Base-by-base conservation (phyloP, 2,888 invertebrate genomes). In the Herminia tarsipennalis region DNA sequence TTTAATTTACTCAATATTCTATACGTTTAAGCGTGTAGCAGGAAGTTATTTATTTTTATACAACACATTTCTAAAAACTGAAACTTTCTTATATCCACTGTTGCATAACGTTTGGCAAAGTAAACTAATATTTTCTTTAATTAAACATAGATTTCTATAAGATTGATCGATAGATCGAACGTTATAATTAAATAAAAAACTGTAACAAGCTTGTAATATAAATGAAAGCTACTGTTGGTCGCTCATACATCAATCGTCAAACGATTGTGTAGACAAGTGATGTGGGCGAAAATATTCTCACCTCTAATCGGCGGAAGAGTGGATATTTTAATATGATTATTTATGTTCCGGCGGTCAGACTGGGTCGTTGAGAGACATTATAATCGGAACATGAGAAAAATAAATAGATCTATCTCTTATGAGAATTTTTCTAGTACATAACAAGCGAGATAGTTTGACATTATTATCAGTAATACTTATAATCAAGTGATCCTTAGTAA, bases 321-420 rank as follows among this genome's bases (percentile, higher is more conserved):
- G 56, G 40, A 52, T 64, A 61, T 65, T 65, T 61, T 62, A 62
- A 62, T 62, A 65, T 44, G 39, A 59, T 65, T 65, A 65, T 65
- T 65, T 65, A 65, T 65, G 65, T 59, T 50, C 16, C 56, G 49
- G 56, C 59, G 53, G 56, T 54, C 64, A 64, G 56, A 56, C 45
- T 54, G 30, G 54, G 52, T 49, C 52, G 56, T 21, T 43, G 62
- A 65, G 46, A 52, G 48, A 65, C 49, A 44, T 49, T 59, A 52
- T 62, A 62, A 65, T 65, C 48, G 34, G 43, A 41, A 55, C 47
- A 52, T 46, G 38, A 27, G 50, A 52, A 56, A 50, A 44, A 55
- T 41, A 33, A 45, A 57, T 52, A 44, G 29, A 44, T 40, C 8
- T 41, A 51, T 61, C 43, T 35, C 33, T 48, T 35, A 43, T 44